Evolutionary conservation across 2,113 vertebrate genomes (phyloP), one percentile per base, ranked within the genome.

Genomic region (Cheirogaleus medius): DNA sequence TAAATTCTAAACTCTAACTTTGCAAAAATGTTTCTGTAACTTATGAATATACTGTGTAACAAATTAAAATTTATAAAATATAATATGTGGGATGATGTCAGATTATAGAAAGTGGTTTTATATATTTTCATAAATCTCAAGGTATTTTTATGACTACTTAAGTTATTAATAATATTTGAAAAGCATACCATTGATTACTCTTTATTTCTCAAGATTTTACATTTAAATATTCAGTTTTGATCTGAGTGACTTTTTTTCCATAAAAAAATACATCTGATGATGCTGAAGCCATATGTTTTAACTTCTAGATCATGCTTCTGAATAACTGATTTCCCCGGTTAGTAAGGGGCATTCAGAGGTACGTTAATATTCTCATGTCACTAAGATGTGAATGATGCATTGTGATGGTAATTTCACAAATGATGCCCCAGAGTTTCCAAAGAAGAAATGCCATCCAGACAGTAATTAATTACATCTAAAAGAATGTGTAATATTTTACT

Each of bases 61-160:
- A 80, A 94, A 71, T 77, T 37, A 76, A 94, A 60, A n/a, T 56
- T 11, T 21, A 73, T 23, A 77, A 94, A 93, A 68, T n/a, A 23
- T 18, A 63, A 42, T 71, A 83, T 47, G 18, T 63, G 90, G 87
- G 49, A 27, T 92, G 29, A 60, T 97, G 17, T 95, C 69, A 96
- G 83, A 18, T 81, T 82, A 8, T 84, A 69, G 11, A n/a, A 91
- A 91, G 92, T 27, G 29, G 4, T 34, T 66, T 11, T 77, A 25
- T 91, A 49, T 96, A 95, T 97, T 97, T 92, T 98, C 81, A 93
- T 95, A 84, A 91, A 85, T 81, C 73, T 6, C 8, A 92, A 80
- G 9, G 0, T 34, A 49, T 89, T 96, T 92, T 42, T 97, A 93
- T 21, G 25, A 90, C 9, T 95, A 63, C 27, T 89, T 84, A 23